Evolutionary conservation across 2,888 invertebrate genomes (phyloP).

Genomic region (Agrenia bidenticulata): DNA sequence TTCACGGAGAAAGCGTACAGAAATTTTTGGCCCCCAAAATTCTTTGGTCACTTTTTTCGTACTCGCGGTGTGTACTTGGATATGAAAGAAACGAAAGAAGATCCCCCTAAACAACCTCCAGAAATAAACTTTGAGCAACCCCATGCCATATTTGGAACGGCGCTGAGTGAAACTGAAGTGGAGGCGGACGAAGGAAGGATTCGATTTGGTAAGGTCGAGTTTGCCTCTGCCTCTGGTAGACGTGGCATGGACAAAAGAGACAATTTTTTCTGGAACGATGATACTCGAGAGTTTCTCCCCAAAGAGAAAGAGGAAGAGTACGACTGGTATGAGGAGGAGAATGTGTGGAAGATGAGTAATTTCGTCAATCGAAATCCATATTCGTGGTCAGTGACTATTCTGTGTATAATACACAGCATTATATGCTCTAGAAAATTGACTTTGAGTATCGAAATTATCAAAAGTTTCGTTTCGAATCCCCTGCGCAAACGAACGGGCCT

Average conservation of each 20-base stretch:
- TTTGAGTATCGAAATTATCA: no score
- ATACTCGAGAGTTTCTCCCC: slow-evolving; percentile 25
- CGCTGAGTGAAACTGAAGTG: neutral
- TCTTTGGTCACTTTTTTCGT: slow-evolving; percentile 25
- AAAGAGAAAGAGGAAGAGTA: slow-evolving; percentile 33
- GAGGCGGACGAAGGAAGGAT: neutral
- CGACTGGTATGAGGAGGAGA: slow-evolving; percentile 24
- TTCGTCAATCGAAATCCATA: slow-evolving; percentile 24
- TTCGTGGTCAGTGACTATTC: no score
- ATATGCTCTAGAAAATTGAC: no score
- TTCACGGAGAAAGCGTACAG: slow-evolving; percentile 33
- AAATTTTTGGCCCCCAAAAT: slow-evolving; percentile 34
- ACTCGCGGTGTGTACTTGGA: slow-evolving; percentile 35
- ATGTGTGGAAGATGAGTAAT: slow-evolving; percentile 24
- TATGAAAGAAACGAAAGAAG: slow-evolving; percentile 29
- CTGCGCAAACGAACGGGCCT: no score
- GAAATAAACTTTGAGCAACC: slow-evolving; percentile 31
- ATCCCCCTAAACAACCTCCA: slow-evolving; percentile 35
- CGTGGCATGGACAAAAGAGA: neutral
- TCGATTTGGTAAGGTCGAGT: slow-evolving; percentile 6
- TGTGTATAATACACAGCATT: no score
- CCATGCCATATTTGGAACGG: slow-evolving; percentile 24
- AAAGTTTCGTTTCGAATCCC: no score
- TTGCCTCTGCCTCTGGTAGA: slow-evolving; percentile 2
- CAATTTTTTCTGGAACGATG: slow-evolving; percentile 35